These are phyloP conservation scores for Tribolium castaneum DNA, from an alignment of 1,140 invertebrate genomes.

Conservation along the genomic window DNA sequence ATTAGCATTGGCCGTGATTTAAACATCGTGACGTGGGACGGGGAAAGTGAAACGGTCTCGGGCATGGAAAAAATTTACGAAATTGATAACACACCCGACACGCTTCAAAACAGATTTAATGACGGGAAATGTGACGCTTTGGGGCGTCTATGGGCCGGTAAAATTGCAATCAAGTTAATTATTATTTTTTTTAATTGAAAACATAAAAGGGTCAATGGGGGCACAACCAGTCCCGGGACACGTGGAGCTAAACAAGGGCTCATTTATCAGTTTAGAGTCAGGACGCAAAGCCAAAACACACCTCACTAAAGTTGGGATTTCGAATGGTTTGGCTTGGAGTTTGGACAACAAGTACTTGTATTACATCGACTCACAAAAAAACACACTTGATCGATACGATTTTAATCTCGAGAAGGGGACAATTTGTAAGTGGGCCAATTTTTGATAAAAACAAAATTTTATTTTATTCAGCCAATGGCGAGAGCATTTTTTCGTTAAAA, in stretches of 20 bases:
- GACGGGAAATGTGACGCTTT: slow-evolving; percentile 86
- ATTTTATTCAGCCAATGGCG: slow-evolving; percentile 53
- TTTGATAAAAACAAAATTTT: neutral
- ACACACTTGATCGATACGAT: slow-evolving; percentile 76
- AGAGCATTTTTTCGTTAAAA: slow-evolving; percentile 51
- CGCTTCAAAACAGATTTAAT: slow-evolving; percentile 75
- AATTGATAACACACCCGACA: slow-evolving; percentile 67
- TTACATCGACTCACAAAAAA: slow-evolving; percentile 78
- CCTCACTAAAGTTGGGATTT: slow-evolving; percentile 71
- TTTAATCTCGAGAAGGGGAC: slow-evolving; percentile 76
- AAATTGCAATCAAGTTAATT: too few relatives aligned
- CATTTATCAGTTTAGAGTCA: slow-evolving; percentile 48
- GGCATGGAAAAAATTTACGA: slow-evolving; percentile 52
- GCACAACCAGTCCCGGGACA: slow-evolving; percentile 48
- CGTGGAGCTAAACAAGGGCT: slow-evolving; percentile 46
- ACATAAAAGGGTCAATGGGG: slow-evolving; percentile 55
- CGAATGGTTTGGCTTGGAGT: slow-evolving; percentile 87
- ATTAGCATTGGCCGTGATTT: slow-evolving; percentile 72
- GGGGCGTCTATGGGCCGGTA: slow-evolving; percentile 75
- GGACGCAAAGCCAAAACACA: slow-evolving; percentile 51
- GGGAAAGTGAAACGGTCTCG: slow-evolving; percentile 56
- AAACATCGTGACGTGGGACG: slow-evolving; percentile 75
- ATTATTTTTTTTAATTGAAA: too few relatives aligned
- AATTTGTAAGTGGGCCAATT: slow-evolving; percentile 70
- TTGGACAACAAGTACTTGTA: slow-evolving; percentile 75